Conservation (phyloP, 2,113 vertebrate species). For the Antennarius striatus region DNA sequence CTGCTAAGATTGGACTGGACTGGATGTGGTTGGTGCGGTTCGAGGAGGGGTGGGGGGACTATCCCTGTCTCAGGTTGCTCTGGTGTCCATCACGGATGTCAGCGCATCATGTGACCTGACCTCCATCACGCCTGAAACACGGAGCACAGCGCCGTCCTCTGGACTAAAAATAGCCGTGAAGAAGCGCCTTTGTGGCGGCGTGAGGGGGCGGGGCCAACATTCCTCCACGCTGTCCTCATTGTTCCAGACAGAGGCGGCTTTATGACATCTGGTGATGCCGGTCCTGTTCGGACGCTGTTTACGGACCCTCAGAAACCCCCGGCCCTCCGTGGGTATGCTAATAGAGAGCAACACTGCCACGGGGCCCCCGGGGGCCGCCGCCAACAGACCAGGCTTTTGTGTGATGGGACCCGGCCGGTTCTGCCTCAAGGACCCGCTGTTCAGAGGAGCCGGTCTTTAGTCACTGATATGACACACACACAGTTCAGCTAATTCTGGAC, state of each 20-base stretch:
- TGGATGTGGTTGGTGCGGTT: too few species aligned
- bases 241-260: conserved; percentile 67
- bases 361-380: conserved; percentile 18
- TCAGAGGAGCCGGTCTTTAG: conserved; percentile 67
- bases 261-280: conserved; percentile 44
- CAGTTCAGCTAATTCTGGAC: conserved; percentile 55
- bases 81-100: too few species aligned
- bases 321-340: conserved; percentile 59
- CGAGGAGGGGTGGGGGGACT: too few species aligned
- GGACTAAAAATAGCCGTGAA: neutral
- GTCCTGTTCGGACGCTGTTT: conserved; percentile 16
- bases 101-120: too few species aligned
- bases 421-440: conserved; percentile 65
- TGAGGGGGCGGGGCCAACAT: conserved; percentile 55
- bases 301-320: neutral
- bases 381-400: conserved; percentile 62
- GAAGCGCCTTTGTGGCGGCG: conserved; percentile 60
- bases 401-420: conserved; percentile 30
- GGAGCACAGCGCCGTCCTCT: too few species aligned
- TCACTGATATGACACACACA: conserved; percentile 62
- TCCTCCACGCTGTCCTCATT: conserved; percentile 61
- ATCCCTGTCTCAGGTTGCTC: too few species aligned
- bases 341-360: conserved; percentile 45
- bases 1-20: too few species aligned
- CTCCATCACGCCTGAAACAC: too few species aligned